Percentiles rank a stretch among this genome's conserved stretches.
Evolutionary conservation across 2,888 invertebrate species (phyloP).

Genomic region (Andrena camellia): DNA sequence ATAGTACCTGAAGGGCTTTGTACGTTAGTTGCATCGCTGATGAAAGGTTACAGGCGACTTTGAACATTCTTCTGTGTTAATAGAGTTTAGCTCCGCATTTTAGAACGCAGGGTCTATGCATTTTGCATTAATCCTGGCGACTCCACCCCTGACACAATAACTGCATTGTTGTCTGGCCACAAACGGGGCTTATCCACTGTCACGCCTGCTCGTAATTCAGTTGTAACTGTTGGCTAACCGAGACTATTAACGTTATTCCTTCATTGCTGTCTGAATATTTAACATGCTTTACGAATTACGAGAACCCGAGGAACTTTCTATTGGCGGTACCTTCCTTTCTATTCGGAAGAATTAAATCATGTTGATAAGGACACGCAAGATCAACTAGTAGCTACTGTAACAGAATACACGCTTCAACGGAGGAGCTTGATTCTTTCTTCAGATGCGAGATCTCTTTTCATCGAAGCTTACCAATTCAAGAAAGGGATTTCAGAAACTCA

Average conservation of each 20-base stretch:
- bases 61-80: slow-evolving; percentile 1
- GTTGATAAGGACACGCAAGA: not conserved
- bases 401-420: not conserved
- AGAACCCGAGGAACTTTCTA: not conserved
- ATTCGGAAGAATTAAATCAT: not conserved
- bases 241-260: slow-evolving; percentile 7
- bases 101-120: not conserved
- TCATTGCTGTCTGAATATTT: slow-evolving; percentile 17
- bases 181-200: slow-evolving; percentile 27
- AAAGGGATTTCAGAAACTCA: not conserved
- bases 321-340: not conserved
- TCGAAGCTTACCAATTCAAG: slow-evolving; percentile 9
- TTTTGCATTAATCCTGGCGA: slow-evolving; percentile 22
- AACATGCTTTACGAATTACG: not conserved
- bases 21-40: not conserved
- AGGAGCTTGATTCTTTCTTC: not conserved
- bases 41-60: not conserved
- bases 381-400: not conserved
- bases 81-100: not conserved
- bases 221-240: slow-evolving; percentile 9
- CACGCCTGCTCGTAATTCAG: slow-evolving; percentile 12
- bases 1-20: not conserved
- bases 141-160: slow-evolving; percentile 8
- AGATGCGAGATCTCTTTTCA: not conserved
- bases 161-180: slow-evolving; percentile 32